Conservation (phyloP, 2,113 vertebrate genomes). For the Gymnocephalus cernua region DNA sequence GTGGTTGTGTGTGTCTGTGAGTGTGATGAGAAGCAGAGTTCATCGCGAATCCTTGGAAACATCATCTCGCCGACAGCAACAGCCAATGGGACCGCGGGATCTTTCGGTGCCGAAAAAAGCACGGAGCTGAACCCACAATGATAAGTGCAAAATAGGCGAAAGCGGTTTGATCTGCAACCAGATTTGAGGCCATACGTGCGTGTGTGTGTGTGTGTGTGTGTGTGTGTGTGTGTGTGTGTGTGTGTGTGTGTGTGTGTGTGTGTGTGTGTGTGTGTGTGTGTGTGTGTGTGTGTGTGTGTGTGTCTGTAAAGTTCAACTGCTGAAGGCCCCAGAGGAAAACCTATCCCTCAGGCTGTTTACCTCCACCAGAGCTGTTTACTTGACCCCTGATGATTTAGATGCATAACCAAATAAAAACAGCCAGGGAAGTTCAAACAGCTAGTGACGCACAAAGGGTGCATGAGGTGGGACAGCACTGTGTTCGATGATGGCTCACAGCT, state of each 20-base stretch:
- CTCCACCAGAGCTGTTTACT: slow-evolving; percentile 81
- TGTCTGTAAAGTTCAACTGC: slow-evolving; percentile 61
- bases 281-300: slow-evolving; percentile 32
- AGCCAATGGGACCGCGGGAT: slow-evolving; percentile 41
- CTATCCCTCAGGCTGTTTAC: slow-evolving; percentile 82
- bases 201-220: too few species aligned
- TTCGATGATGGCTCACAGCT: slow-evolving; percentile 79
- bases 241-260: neutral
- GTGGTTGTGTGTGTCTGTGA: slow-evolving; percentile 45
- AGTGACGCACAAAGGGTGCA: slow-evolving; percentile 78
- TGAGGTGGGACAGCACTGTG: slow-evolving; percentile 74
- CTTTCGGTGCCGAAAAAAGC: slow-evolving; percentile 24
- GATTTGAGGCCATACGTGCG: slow-evolving; percentile 34
- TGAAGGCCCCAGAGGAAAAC: slow-evolving; percentile 74
- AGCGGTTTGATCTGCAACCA: slow-evolving; percentile 42
- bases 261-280: slow-evolving; percentile 5
- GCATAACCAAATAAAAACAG: slow-evolving; percentile 81
- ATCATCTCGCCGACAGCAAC: slow-evolving; percentile 48
- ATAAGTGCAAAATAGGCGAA: slow-evolving; percentile 41
- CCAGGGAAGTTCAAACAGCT: slow-evolving; percentile 78
- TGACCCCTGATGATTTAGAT: slow-evolving; percentile 84
- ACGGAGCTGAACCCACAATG: slow-evolving; percentile 27
- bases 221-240: neutral
- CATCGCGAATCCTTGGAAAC: slow-evolving; percentile 55
- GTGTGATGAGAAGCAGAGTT: slow-evolving; percentile 53